Evolutionary conservation across 2,888 invertebrate genomes (phyloP), one percentile per base, ranked within the genome.

Genomic region (Dugesia japonica): DNA sequence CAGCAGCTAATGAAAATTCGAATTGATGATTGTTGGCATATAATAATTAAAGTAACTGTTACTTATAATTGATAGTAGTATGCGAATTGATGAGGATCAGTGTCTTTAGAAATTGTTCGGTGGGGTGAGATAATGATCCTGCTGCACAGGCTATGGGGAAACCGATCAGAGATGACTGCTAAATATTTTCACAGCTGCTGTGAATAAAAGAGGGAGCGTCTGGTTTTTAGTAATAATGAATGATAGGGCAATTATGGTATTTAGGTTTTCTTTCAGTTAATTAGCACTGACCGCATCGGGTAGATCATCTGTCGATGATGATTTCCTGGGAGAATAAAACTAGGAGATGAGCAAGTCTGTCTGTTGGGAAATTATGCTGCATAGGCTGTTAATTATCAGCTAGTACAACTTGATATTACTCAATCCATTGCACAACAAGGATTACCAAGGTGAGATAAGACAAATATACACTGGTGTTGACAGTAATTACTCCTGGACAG

Each of bases 21-120:
- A 56, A 56, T 56, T 23, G 13, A 38, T 38, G 38, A 38, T 38
- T 38, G 38, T 38, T 38, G 38, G 38, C 38, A 38, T 9, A 38
- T 38, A 9, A 38, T 38, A 38, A 38, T 38, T 38, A 38, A 38
- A 38, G 38, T 38, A 38, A 38, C 38, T 38, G 56, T 56, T 56
- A n/a, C 56, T 56, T 56, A 56, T 56, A 56, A 56, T 56, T 56
- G 56, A 56, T 56, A 56, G 56, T 56, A 56, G 56, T n/a, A 56
- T 23, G 56, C 56, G 56, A 56, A 56, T 56, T 56, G 56, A 56
- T 56, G 56, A 56, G 56, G 56, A 56, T 56, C 56, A 56, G 56
- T 56, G 56, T 56, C 56, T 56, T 56, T 56, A 56, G 56, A 56
- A 38, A 56, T 56, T 56, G 56, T 56, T 56, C 56, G 56, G 56